These are phyloP conservation scores for Macrophya alboannulata DNA, from an alignment of 2,888 invertebrate genomes.

Conservation along the genomic window DNA sequence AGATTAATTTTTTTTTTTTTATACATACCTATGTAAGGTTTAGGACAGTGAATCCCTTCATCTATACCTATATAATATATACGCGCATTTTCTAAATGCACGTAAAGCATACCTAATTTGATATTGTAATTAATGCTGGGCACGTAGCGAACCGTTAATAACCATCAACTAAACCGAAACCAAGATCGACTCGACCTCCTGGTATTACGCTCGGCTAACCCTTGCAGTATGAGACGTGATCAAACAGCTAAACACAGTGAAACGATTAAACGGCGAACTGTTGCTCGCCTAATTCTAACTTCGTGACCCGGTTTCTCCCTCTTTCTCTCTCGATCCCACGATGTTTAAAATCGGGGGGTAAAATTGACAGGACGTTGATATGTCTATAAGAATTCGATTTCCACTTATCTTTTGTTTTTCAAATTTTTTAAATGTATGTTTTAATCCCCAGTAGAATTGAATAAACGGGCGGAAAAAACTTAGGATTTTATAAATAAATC, in stretches of 20 bases:
- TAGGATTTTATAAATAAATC: background rate
- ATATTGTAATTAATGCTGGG: constrained; percentile 12
- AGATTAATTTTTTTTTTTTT: no score
- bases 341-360: background rate
- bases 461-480: no score
- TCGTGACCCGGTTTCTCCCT: constrained; percentile 36
- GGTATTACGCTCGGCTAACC: constrained; percentile 36
- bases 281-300: constrained; percentile 45
- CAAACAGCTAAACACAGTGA: constrained; percentile 43
- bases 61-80: no score
- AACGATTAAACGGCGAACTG: constrained; percentile 46
- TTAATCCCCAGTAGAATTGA: background rate
- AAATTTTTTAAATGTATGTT: background rate
- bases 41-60: background rate
- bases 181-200: constrained; percentile 45
- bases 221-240: constrained; percentile 43
- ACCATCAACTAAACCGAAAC: constrained; percentile 43
- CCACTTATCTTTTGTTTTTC: background rate
- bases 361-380: background rate
- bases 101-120: background rate
- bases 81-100: background rate
- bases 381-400: background rate
- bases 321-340: background rate
- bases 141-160: constrained; percentile 52
- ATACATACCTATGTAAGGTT: no score